phyloP scores from a whole-genome alignment of 2,888 invertebrate species.

The Aproaerema taeniolella region DNA sequence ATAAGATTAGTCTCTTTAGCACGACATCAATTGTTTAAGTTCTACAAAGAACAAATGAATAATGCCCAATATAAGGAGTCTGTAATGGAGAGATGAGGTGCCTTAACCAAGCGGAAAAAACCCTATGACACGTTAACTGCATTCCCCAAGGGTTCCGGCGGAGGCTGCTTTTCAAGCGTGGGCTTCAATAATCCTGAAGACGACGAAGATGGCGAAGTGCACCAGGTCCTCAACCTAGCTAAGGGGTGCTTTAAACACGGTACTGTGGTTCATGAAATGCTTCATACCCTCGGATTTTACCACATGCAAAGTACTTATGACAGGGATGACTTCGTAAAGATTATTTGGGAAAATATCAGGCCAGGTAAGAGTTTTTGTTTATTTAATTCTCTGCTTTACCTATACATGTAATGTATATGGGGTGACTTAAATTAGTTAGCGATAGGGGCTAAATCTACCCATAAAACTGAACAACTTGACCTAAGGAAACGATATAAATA shows the following conservation, averaged over 20 bases:
- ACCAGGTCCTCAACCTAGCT: constrained; percentile 72
- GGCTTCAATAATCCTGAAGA: constrained; percentile 43
- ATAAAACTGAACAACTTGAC: neutral
- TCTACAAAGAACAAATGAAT: too few species aligned
- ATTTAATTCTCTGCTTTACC: neutral
- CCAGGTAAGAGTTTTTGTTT: constrained; percentile 55
- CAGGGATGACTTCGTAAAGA: constrained; percentile 85
- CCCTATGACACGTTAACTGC: too few species aligned
- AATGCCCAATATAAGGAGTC: too few species aligned
- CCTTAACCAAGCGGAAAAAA: too few species aligned
- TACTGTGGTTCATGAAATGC: constrained; percentile 85
- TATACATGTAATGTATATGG: neutral
- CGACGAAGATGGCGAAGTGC: constrained; percentile 34
- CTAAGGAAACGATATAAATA: too few species aligned
- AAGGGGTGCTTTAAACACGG: constrained; percentile 78
- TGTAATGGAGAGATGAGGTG: too few species aligned
- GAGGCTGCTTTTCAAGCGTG: constrained; percentile 70
- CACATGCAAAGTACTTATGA: constrained; percentile 90
- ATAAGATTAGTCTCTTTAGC: too few species aligned
- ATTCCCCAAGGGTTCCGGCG: constrained; percentile 89
- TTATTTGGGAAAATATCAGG: constrained; percentile 84
- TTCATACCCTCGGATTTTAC: constrained; percentile 89
- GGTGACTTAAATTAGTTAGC: neutral
- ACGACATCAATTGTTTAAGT: too few species aligned
- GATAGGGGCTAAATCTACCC: too few species aligned